Percentiles rank a stretch among this genome's conserved stretches.
These are phyloP conservation scores for Agrilus mali DNA, from an alignment of 2,888 invertebrate species.

Conservation along the genomic window DNA sequence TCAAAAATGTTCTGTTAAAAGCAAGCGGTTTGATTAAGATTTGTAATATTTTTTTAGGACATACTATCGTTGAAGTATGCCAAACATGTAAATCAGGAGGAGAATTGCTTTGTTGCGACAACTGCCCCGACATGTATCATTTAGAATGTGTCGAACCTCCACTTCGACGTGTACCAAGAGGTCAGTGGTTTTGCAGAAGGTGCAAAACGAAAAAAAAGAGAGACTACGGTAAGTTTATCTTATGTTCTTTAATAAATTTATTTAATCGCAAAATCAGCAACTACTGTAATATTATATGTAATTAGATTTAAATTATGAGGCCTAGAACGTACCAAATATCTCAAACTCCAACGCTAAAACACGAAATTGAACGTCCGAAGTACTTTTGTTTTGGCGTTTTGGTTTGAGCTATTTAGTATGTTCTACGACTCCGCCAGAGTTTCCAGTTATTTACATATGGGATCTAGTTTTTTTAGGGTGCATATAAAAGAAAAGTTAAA, in stretches of 20 bases:
- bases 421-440: no score
- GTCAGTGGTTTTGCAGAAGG: slow-evolving; percentile 46
- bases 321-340: no score
- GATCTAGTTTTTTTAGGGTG: no score
- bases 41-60: no score
- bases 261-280: not conserved
- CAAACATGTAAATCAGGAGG: slow-evolving; percentile 54
- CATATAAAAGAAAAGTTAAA: no score
- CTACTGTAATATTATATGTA: not conserved
- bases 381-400: no score
- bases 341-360: no score
- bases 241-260: not conserved
- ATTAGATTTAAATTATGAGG: slow-evolving; percentile 1
- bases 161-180: slow-evolving; percentile 45
- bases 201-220: slow-evolving; percentile 38
- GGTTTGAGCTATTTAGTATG: no score
- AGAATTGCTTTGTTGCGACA: slow-evolving; percentile 48
- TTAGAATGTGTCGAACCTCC: slow-evolving; percentile 58
- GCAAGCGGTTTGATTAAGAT: no score
- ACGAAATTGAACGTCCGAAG: no score
- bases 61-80: slow-evolving; percentile 36
- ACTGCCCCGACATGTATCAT: slow-evolving; percentile 54
- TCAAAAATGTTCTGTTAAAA: no score
- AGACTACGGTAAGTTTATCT: slow-evolving; percentile 12
- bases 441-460: no score